Percentiles rank a stretch among this genome's conserved stretches.
phyloP scores from a whole-genome alignment of 2,797 vertebrate species.

The Scleropages formosus region DNA sequence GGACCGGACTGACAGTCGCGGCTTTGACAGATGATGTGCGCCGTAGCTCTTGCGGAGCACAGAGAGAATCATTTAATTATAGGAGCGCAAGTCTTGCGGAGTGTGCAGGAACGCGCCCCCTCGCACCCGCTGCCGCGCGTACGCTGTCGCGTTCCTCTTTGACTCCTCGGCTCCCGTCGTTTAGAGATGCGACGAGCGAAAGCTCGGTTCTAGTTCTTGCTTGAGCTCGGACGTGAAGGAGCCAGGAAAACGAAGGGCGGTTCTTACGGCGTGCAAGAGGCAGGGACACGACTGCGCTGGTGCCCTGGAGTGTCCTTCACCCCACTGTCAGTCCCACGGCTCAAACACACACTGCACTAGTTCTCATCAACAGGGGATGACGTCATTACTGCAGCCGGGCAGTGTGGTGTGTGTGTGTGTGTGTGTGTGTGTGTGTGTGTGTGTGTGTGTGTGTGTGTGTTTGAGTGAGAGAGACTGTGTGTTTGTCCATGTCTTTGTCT shows the following conservation, averaged over 20 bases:
- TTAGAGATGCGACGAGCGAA: background rate
- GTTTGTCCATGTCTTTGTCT: constrained; percentile 25
- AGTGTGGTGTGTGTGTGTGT: constrained; percentile 7
- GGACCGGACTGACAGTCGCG: background rate
- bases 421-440: constrained; percentile 33
- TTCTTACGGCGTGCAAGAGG: background rate
- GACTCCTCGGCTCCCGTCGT: background rate
- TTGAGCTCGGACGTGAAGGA: too few species aligned
- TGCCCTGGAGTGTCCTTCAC: constrained; percentile 52
- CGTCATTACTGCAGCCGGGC: constrained; percentile 51
- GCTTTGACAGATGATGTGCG: background rate
- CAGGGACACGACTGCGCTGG: background rate
- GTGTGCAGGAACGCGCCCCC: background rate
- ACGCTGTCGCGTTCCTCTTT: too few species aligned
- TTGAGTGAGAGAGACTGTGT: too few species aligned
- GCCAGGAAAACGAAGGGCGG: too few species aligned
- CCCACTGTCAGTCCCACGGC: constrained; percentile 47
- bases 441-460: constrained; percentile 24
- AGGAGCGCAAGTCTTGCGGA: background rate
- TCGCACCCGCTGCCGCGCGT: too few species aligned
- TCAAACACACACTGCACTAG: constrained; percentile 60
- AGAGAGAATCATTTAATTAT: background rate
- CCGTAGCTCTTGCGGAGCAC: background rate
- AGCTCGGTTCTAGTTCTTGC: too few species aligned
- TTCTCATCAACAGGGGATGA: constrained; percentile 62